Evolutionary conservation across 2,888 invertebrate species (phyloP), one percentile per base, ranked within the genome.

Genomic region (Prosapia bicincta): DNA sequence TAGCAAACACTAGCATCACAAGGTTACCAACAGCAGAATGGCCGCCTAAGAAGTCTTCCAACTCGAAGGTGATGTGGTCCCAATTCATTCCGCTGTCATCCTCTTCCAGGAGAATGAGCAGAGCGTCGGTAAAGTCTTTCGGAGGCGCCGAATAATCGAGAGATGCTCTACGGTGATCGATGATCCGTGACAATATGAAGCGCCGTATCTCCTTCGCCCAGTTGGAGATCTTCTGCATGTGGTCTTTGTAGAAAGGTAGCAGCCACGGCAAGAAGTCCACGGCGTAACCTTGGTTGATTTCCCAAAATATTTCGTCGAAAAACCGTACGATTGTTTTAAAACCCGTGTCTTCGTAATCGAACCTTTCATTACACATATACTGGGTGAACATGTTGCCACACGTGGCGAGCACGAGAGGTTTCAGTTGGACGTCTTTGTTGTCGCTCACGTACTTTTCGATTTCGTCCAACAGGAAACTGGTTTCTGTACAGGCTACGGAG

Each of bases 301-400:
- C 95, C 92, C 93, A 95, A 86, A 96, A 96, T 71, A 96, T 94
- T 81, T 93, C 92, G 81, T 96, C 96, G 83, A 95, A 96, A 76
- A 88, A 88, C 26, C 90, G 86, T 0, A 94, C 92, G 6, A 92
- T 88, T 75, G 87, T 86, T 69, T 87, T 86, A 85, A 95, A 96
- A 23, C 90, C 90, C 0, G 82, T 75, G 80, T 95, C 93, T 15
- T 90, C 87, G 74, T 91, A 89, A 65, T 90, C 89, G 81, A 94
- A 94, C 1, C 92, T 87, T 0, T 89, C 88, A n/a, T 92, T 92
- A 85, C 95, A 95, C 92, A 96, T 95, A 72, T 95, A 95, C 79
- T 92, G 89, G 3, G 90, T 89, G 84, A 96, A 96, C 90, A 96
- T 93, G 85, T 95, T 96, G 81, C 93, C 93, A 26, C 93, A 91